Percentiles rank a stretch among this genome's conserved stretches.
These are phyloP conservation scores for Heliconius erato DNA, from an alignment of 2,888 invertebrate genomes.

Conservation along the genomic window DNA sequence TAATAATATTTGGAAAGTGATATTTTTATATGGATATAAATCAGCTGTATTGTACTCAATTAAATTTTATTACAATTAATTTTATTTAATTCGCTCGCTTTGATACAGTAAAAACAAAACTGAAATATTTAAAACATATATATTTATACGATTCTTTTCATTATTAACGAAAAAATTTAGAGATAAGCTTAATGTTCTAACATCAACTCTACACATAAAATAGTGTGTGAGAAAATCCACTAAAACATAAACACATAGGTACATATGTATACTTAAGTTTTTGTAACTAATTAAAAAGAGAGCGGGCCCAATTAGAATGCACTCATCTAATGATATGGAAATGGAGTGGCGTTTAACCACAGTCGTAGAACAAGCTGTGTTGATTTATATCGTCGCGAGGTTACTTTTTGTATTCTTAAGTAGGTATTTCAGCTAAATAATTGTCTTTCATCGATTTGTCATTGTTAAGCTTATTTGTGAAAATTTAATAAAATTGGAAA, in stretches of 20 bases:
- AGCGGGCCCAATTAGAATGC: slow-evolving; percentile 50
- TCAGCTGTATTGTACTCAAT: too few relatives aligned
- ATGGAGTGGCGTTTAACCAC: slow-evolving; percentile 60
- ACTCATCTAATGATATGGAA: slow-evolving; percentile 78
- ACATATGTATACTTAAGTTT: slow-evolving; percentile 19
- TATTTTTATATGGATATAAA: too few relatives aligned
- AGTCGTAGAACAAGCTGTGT: slow-evolving; percentile 39
- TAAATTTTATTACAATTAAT: neutral
- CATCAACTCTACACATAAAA: slow-evolving; percentile 23
- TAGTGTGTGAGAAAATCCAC: slow-evolving; percentile 33
- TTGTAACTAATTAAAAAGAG: slow-evolving; percentile 43
- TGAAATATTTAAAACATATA: neutral
- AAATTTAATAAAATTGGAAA: neutral
- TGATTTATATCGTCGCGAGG: slow-evolving; percentile 50
- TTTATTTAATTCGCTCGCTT: neutral
- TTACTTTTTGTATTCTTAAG: slow-evolving; percentile 24
- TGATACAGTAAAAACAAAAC: neutral
- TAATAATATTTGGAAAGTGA: too few relatives aligned
- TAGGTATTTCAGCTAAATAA: neutral
- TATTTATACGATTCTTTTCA: neutral
- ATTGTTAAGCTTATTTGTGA: slow-evolving; percentile 18
- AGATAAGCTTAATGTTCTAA: slow-evolving; percentile 13
- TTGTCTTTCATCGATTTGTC: slow-evolving; percentile 39
- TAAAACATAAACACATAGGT: neutral
- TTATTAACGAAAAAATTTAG: neutral